These are phyloP conservation scores for Trichonephila clavipes DNA, from an alignment of 1,140 invertebrate species.

Conservation along the genomic window DNA sequence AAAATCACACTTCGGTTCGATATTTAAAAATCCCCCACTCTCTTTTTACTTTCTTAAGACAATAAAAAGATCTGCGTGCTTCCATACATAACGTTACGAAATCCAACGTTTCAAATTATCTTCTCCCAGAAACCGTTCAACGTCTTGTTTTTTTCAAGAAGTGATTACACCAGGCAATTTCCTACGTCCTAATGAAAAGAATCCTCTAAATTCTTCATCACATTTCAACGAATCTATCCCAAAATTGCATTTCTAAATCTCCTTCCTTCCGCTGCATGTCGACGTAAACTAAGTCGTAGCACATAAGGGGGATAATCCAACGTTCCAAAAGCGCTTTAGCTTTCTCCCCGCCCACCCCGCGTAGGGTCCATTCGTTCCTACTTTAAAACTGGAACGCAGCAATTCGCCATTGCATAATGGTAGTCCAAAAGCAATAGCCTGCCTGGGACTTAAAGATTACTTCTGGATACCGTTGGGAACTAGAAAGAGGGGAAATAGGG, in stretches of 20 bases:
- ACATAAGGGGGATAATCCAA: not conserved
- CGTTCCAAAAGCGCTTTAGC: not conserved
- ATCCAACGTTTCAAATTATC: not conserved
- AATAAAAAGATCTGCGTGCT: too few relatives aligned
- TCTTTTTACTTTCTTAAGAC: too few relatives aligned
- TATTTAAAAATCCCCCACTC: too few relatives aligned
- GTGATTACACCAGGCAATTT: not conserved
- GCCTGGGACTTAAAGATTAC: constrained; percentile 15
- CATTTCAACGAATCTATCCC: not conserved
- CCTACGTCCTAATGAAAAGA: not conserved
- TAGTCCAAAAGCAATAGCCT: constrained; percentile 48
- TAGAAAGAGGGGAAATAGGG: not conserved
- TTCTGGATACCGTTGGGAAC: not conserved
- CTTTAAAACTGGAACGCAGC: constrained; percentile 31
- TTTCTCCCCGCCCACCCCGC: not conserved
- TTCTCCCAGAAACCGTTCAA: not conserved
- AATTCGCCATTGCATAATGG: constrained; percentile 32
- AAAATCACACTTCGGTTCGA: too few relatives aligned
- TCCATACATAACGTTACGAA: not conserved
- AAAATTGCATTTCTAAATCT: not conserved
- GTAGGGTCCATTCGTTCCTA: constrained; percentile 14
- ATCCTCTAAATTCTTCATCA: not conserved
- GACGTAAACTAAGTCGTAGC: not conserved
- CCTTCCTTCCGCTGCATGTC: not conserved
- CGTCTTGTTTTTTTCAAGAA: not conserved